A percentile compares a stretch with the other conserved stretches of the same genome.
Conservation (phyloP, 2,888 invertebrate species). For the Exocentrus adspersus region DNA sequence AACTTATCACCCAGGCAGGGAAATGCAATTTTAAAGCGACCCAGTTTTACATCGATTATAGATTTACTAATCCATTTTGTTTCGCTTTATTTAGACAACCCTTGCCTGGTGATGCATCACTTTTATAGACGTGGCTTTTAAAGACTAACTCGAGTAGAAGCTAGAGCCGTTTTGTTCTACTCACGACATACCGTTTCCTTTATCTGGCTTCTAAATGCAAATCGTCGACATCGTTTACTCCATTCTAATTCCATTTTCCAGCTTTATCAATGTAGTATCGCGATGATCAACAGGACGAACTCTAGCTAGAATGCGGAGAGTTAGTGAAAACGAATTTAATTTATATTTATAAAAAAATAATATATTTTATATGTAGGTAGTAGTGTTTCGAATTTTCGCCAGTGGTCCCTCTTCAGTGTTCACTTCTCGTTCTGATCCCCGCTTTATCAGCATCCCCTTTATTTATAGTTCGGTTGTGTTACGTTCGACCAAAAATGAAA, state of each 20-base stretch:
- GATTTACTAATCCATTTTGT: too few relatives aligned
- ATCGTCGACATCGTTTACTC: constrained; percentile 26
- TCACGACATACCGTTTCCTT: constrained; percentile 21
- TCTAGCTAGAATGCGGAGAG: not conserved
- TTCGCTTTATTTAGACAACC: too few relatives aligned
- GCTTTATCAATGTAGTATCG: constrained; percentile 9
- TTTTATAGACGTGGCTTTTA: constrained; percentile 28
- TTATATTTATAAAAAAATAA: too few relatives aligned
- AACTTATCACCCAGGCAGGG: too few relatives aligned
- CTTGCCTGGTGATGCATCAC: too few relatives aligned
- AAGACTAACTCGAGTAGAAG: constrained; percentile 27
- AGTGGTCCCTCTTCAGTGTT: too few relatives aligned
- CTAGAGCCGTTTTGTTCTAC: constrained; percentile 23
- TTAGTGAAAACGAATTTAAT: not conserved
- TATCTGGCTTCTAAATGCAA: constrained; percentile 28
- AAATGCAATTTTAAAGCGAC: too few relatives aligned
- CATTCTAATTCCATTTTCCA: constrained; percentile 23
- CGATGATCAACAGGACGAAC: not conserved
- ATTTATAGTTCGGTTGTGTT: not conserved
- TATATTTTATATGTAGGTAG: too few relatives aligned
- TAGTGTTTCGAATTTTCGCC: too few relatives aligned
- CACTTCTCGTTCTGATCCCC: too few relatives aligned
- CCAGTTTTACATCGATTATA: too few relatives aligned
- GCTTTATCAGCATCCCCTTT: not conserved
- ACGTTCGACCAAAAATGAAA: not conserved